Evolutionary conservation across 2,113 vertebrate species (phyloP), one percentile per base, ranked within the genome.

Genomic region (Chitala chitala): DNA sequence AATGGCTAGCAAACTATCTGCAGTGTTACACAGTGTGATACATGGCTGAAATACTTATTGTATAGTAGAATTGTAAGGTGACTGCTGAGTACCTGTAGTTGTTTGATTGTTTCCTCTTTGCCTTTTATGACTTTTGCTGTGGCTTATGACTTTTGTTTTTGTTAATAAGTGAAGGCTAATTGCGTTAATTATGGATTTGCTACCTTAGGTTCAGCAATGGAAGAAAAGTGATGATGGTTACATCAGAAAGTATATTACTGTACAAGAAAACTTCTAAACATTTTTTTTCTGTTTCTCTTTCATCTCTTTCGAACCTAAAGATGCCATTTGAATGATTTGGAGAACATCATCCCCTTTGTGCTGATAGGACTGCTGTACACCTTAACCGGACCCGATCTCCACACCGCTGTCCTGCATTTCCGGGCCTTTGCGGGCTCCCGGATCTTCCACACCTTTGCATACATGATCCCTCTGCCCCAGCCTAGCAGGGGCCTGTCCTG

Each of bases 251-350:
- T 13, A 63, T 63, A 63, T 36, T 36, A 63, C 26, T 31, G 33
- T 31, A 59, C 13, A 12, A 31, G 29, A 33, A 15, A 59, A 31
- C 8, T 31, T 31, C 33, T 24, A 33, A 24, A 59, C 1, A 33
- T 38, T 8, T 3, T 6, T n/a, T 55, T 26, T 51, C 13, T 29
- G 31, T 22, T 29, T 51, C 1, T 46, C 10, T 50, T 42, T 73
- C 24, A 24, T 5, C 58, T 33, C 5, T 73, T 31, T n/a, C n/a
- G n/a, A n/a, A n/a, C n/a, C n/a, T n/a, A 2, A 33, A 98, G 96
- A 75, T 90, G 89, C 76, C 96, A 98, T 80, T 89, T 84, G 85
- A 98, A 98, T n/a, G 95, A 98, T 83, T 77, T 98, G 77, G 96
- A 98, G 78, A 98, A 94, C 40, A 86, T 98, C 0, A n/a, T 97